Evolutionary conservation across 2,113 vertebrate species (phyloP).

Genomic region (Boleophthalmus pectinirostris): DNA sequence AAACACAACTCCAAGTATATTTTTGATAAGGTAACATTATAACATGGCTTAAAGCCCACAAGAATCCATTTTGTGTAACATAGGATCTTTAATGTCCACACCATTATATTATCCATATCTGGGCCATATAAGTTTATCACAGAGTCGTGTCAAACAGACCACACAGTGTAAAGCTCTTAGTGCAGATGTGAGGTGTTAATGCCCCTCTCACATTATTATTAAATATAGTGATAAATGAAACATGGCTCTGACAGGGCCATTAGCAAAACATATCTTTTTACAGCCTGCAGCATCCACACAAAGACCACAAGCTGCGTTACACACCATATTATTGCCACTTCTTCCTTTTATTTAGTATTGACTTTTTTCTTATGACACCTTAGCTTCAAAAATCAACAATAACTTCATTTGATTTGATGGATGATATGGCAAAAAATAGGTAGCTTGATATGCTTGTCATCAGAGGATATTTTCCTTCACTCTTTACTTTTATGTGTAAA

Average conservation of each 20-base stretch:
- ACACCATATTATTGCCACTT: conserved; percentile 21
- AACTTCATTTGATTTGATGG: conserved; percentile 5
- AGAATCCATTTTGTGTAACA: too few relatives aligned
- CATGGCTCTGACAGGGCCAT: conserved; percentile 58
- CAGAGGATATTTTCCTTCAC: background rate
- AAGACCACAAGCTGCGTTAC: conserved; percentile 44
- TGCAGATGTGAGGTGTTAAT: conserved; percentile 44
- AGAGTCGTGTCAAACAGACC: conserved; percentile 31
- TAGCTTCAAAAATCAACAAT: conserved; percentile 4
- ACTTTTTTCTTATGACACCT: conserved; percentile 20
- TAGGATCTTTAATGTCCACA: too few relatives aligned
- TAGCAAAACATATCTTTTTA: conserved; percentile 67
- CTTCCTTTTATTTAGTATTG: conserved; percentile 35
- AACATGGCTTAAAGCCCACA: too few relatives aligned
- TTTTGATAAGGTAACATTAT: too few relatives aligned
- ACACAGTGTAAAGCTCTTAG: conserved; percentile 48
- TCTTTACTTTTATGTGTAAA: background rate
- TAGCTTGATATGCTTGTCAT: background rate
- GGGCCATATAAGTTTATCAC: conserved; percentile 16
- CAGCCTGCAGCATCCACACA: conserved; percentile 50
- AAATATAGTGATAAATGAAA: conserved; percentile 60
- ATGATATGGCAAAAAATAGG: background rate
- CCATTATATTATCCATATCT: background rate
- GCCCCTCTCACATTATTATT: conserved; percentile 50
- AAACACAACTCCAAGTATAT: too few relatives aligned